Evolutionary conservation across 1,140 invertebrate species (phyloP), one percentile per base, ranked within the genome.

Genomic region (Marisa cornuarietis): DNA sequence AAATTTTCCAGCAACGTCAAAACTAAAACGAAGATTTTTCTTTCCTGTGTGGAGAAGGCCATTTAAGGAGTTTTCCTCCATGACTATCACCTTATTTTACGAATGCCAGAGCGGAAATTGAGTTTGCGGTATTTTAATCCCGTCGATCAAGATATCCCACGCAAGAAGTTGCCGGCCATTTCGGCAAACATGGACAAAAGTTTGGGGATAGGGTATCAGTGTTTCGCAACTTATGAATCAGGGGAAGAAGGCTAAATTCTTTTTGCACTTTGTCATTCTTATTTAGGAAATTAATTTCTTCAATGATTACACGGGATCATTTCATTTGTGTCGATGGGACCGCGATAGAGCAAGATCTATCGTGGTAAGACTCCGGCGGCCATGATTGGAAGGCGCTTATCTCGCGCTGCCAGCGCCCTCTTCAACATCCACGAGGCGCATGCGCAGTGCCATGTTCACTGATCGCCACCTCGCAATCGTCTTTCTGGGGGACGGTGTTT

Each of bases 191-290:
- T 20, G 20, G 61, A 65, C n/a, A 63, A 69, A 51, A 51, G 63
- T 16, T 49, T 22, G 26, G 31, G n/a, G 14, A 51, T 20, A 8
- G 22, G 76, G 52, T 51, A 65, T 68, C 65, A 68, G 42, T 54
- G 54, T 24, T 77, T 65, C 31, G 68, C 63, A 65, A 69, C 76
- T 77, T 77, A 77, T 69, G 76, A 65, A 77, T 68, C 42, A 68
- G 49, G 26, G 24, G 65, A 7, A n/a, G 54, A 52, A n/a, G 76
- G 63, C 65, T 54, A 54, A 69, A 68, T 77, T 77, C 76, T 77
- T 77, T 77, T 69, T 65, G 68, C 76, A 77, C 76, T 77, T 77
- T 77, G 76, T 77, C 76, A 77, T 77, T 77, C 76, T 77, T 77
- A 77, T 63, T 77, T 65, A 77, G 76, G 76, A 77, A 77, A 77